These are phyloP conservation scores for Halcyon badia DNA, from an alignment of 2,797 vertebrate species.

Conservation along the genomic window DNA sequence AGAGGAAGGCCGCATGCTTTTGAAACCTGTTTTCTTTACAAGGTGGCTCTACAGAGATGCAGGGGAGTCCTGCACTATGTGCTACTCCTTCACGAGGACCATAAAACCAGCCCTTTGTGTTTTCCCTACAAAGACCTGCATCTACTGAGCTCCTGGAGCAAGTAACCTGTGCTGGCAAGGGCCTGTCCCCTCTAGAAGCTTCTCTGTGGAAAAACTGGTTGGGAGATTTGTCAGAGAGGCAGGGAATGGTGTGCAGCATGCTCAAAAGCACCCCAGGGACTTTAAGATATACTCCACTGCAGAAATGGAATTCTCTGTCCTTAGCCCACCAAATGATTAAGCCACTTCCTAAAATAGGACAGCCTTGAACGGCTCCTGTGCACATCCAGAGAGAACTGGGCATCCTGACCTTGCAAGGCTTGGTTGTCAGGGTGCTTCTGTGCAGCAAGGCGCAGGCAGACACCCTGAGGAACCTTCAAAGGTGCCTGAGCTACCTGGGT, in stretches of 20 bases:
- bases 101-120: not conserved
- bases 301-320: not conserved
- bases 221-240: not conserved
- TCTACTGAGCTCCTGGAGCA: not conserved
- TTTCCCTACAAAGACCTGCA: accelerated
- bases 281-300: not conserved
- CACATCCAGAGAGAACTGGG: not conserved
- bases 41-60: not conserved
- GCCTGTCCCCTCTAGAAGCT: not conserved
- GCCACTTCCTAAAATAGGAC: not conserved
- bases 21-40: not conserved
- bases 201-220: accelerated
- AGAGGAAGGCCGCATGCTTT: accelerated
- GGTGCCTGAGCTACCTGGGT: not conserved
- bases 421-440: not conserved
- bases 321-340: not conserved
- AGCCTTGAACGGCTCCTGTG: not conserved
- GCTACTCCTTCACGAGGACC: not conserved
- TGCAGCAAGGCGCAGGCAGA: not conserved
- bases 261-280: not conserved
- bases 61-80: too few species aligned
- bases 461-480: not conserved
- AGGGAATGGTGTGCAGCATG: not conserved
- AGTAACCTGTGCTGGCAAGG: not conserved
- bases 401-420: not conserved